Conservation (phyloP, 2,888 invertebrate genomes). For the Hemithea aestivaria region DNA sequence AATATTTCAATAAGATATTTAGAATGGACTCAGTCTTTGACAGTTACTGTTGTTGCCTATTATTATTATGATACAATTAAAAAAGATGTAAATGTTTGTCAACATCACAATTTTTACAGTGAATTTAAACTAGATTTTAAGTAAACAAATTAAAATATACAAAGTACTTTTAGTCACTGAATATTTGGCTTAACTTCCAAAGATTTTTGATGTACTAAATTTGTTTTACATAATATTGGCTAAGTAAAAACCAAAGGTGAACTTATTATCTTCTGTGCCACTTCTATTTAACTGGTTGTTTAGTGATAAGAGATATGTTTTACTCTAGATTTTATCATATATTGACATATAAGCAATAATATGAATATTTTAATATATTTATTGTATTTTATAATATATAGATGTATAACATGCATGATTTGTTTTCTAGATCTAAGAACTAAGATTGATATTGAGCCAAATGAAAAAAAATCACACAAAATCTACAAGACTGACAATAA, state of each 20-base stretch:
- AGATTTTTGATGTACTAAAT: conserved; percentile 8
- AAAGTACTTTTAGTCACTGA: conserved; percentile 3
- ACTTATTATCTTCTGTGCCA: conserved; percentile 63
- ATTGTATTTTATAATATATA: conserved; percentile 63
- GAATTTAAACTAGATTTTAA: conserved; percentile 3
- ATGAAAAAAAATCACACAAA: conserved; percentile 65
- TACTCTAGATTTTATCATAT: conserved; percentile 57
- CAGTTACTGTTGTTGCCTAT: conserved; percentile 15
- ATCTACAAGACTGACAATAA: conserved; percentile 79
- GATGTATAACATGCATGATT: conserved; percentile 70
- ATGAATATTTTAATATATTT: conserved; percentile 65
- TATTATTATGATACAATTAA: conserved; percentile 14
- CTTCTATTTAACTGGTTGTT: conserved; percentile 63
- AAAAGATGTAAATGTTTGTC: conserved; percentile 12
- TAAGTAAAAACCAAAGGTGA: conserved; percentile 64
- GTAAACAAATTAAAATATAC: background rate
- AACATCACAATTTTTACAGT: conserved; percentile 15
- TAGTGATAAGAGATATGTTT: conserved; percentile 44
- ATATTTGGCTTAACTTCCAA: conserved; percentile 10
- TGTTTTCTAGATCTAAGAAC: conserved; percentile 66
- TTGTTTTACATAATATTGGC: conserved; percentile 35
- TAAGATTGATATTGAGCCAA: conserved; percentile 69
- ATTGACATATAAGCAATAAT: conserved; percentile 53
- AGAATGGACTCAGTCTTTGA: conserved; percentile 10
- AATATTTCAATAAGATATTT: too few relatives aligned